Percentiles rank a stretch among this genome's conserved stretches.
These are phyloP conservation scores for Eristalis arbustorum DNA, from an alignment of 2,888 invertebrate genomes.

Conservation along the genomic window DNA sequence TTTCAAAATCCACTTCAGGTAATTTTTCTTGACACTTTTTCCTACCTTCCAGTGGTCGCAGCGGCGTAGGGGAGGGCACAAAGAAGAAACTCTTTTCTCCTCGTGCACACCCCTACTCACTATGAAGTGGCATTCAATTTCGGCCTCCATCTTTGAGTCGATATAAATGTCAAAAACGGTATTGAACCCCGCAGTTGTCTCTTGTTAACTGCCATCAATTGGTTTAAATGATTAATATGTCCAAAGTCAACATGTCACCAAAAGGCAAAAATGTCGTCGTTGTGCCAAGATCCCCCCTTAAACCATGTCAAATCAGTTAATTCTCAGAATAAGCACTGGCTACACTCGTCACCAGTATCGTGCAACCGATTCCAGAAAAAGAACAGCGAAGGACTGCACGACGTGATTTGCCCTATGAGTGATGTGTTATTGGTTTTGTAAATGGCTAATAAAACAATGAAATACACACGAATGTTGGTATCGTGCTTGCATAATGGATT, in stretches of 20 bases:
- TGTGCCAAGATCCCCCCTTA: neutral
- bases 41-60: no score
- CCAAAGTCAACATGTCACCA: neutral
- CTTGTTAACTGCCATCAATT: neutral
- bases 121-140: neutral
- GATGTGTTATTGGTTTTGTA: neutral
- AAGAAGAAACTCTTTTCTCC: no score
- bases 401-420: neutral
- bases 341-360: neutral
- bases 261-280: neutral
- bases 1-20: no score
- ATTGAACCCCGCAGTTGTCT: neutral
- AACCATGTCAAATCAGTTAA: neutral
- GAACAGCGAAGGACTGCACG: neutral
- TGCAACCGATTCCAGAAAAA: neutral
- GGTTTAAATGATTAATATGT: neutral
- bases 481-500: neutral
- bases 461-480: neutral
- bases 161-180: neutral
- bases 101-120: no score
- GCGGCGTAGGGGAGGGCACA: no score
- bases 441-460: neutral
- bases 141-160: neutral
- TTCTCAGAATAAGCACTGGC: neutral
- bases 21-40: no score